Evolutionary conservation across 2,888 invertebrate genomes (phyloP).

Genomic region (Heteromurus nitidus): DNA sequence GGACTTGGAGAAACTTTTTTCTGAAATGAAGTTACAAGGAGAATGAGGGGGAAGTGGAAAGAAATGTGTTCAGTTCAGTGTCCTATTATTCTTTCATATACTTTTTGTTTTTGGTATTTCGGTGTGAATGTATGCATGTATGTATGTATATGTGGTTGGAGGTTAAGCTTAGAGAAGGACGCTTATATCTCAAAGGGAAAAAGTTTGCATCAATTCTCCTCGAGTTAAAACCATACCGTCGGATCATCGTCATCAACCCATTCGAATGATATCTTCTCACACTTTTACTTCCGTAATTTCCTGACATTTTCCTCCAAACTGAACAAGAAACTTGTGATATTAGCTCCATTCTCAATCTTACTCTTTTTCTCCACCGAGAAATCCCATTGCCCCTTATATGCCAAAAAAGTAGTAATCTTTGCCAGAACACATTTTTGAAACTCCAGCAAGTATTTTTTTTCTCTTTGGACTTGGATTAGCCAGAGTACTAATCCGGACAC

Average conservation of each 20-base stretch:
- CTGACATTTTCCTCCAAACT: neutral
- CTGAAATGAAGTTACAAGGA: constrained; percentile 3
- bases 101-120: too few relatives aligned
- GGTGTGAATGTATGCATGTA: too few relatives aligned
- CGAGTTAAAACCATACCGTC: neutral
- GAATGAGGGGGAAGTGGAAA: too few relatives aligned
- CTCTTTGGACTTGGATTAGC: constrained; percentile 36
- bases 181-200: neutral
- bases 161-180: too few relatives aligned
- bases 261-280: constrained; percentile 56
- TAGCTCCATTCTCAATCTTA: constrained; percentile 21
- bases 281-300: constrained; percentile 43
- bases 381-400: neutral
- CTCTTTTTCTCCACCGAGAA: neutral
- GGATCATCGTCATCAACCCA: constrained; percentile 13
- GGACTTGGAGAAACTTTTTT: constrained; percentile 3
- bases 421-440: neutral
- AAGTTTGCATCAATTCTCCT: neutral
- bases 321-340: constrained; percentile 33
- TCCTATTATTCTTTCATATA: too few relatives aligned
- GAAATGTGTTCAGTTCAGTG: too few relatives aligned
- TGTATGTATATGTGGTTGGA: too few relatives aligned
- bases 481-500: neutral
- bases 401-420: constrained; percentile 6
- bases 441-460: neutral